phyloP scores from a whole-genome alignment of 2,113 vertebrate species.

The Bujurquina vittata region DNA sequence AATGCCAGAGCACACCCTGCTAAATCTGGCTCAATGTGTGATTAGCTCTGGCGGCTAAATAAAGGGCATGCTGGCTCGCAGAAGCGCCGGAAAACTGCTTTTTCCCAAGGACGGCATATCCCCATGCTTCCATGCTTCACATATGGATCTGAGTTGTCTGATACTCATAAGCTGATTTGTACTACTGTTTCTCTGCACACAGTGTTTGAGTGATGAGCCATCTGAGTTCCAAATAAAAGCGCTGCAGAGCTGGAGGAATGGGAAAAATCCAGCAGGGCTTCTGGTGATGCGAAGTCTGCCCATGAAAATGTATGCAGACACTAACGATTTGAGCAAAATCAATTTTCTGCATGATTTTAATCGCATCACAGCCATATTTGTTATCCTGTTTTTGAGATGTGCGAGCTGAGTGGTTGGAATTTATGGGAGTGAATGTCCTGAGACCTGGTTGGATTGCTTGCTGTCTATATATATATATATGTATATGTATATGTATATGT shows the following conservation, averaged over 20 bases:
- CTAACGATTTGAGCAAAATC: neutral
- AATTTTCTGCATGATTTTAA: neutral
- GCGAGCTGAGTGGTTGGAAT: neutral
- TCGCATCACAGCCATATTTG: neutral
- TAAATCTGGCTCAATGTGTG: constrained; percentile 48
- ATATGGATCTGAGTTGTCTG: constrained; percentile 48
- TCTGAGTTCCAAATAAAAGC: constrained; percentile 37
- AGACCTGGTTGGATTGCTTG: neutral
- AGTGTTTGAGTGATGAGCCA: constrained; percentile 48
- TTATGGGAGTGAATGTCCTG: neutral
- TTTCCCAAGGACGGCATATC: constrained; percentile 51
- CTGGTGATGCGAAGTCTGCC: constrained; percentile 18
- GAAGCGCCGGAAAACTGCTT: constrained; percentile 43
- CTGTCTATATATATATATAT: too few species aligned
- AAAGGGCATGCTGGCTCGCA: constrained; percentile 50
- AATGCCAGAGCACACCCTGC: constrained; percentile 68
- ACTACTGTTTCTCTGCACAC: constrained; percentile 59
- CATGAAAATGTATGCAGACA: constrained; percentile 8
- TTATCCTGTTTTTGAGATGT: neutral
- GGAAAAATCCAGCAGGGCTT: constrained; percentile 18
- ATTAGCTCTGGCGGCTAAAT: constrained; percentile 62
- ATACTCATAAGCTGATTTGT: constrained; percentile 40
- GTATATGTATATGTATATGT: too few species aligned
- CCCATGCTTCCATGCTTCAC: constrained; percentile 40
- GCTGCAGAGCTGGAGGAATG: neutral